phyloP scores from a whole-genome alignment of 2,797 vertebrate genomes.

The Poecile montanus region DNA sequence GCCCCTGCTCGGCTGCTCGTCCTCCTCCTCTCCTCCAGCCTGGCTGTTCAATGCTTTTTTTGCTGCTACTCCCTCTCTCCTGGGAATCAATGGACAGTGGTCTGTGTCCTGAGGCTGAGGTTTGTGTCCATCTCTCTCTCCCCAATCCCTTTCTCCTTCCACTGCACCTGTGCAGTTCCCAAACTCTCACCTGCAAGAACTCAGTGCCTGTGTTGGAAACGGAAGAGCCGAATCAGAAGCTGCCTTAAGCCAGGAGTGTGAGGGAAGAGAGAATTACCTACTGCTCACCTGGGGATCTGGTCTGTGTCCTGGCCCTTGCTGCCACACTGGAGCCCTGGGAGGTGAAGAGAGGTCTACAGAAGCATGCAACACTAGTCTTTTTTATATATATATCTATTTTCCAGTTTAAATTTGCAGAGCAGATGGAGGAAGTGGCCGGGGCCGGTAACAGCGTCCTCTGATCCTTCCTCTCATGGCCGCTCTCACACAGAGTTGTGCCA shows the following conservation, averaged over 20 bases:
- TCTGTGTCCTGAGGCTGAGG: constrained; percentile 22
- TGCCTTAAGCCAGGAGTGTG: constrained; percentile 62
- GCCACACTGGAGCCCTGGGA: neutral
- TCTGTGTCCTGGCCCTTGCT: constrained; percentile 22
- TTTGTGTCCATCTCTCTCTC: constrained; percentile 14
- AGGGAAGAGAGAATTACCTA: constrained; percentile 26
- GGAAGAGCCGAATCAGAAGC: constrained; percentile 51
- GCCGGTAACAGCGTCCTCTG: neutral
- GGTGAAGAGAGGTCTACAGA: neutral
- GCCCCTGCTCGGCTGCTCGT: constrained; percentile 25
- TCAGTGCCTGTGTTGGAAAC: constrained; percentile 39
- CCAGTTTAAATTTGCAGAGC: constrained; percentile 41
- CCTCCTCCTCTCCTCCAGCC: constrained; percentile 47
- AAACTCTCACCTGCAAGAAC: constrained; percentile 32
- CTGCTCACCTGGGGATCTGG: neutral
- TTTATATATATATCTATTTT: neutral
- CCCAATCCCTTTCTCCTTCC: neutral
- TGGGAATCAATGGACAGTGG: constrained; percentile 53
- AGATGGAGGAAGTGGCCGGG: constrained; percentile 56
- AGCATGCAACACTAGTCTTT: constrained; percentile 50
- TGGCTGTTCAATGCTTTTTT: constrained; percentile 53
- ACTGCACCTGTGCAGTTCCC: constrained; percentile 6
- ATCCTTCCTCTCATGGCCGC: constrained; percentile 53
- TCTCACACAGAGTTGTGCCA: constrained; percentile 45
- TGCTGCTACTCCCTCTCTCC: constrained; percentile 71